Evolutionary conservation across 2,797 vertebrate genomes (phyloP).

Genomic region (Lepus townsendii): DNA sequence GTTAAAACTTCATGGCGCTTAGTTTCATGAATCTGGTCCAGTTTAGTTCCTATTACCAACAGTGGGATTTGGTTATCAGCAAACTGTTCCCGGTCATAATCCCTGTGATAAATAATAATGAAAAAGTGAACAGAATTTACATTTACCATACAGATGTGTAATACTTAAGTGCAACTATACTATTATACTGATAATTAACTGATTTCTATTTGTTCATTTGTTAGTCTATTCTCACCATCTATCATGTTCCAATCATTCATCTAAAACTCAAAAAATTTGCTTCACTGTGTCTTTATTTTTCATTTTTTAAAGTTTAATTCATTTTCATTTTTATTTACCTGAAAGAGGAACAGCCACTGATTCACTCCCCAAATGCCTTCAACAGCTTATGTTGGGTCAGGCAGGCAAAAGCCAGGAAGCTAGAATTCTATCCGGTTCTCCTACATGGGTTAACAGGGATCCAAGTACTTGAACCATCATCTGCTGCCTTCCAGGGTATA

Average conservation of each 20-base stretch:
- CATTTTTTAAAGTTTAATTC: too few species aligned
- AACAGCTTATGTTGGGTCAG: too few species aligned
- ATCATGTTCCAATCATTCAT: constrained; percentile 15
- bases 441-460: too few species aligned
- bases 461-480: too few species aligned
- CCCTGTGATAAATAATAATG: constrained; percentile 88
- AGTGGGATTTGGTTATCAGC: constrained; percentile 97
- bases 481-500: too few species aligned
- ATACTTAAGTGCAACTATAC: constrained; percentile 56
- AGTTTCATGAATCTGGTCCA: constrained; percentile 97
- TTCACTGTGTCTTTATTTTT: not conserved
- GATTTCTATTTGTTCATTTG: constrained; percentile 10
- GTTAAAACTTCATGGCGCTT: constrained; percentile 96
- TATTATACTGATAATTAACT: constrained; percentile 53
- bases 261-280: constrained; percentile 50
- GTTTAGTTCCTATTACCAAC: constrained; percentile 97
- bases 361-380: too few species aligned
- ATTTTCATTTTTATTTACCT: too few species aligned
- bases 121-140: constrained; percentile 69
- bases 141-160: constrained; percentile 30
- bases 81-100: constrained; percentile 98
- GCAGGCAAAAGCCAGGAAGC: too few species aligned
- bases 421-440: too few species aligned
- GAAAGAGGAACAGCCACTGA: too few species aligned
- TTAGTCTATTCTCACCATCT: not conserved